A percentile compares a stretch with the other conserved stretches of the same genome.
Conservation (phyloP, 2,888 invertebrate genomes). For the Brassicogethes aeneus region DNA sequence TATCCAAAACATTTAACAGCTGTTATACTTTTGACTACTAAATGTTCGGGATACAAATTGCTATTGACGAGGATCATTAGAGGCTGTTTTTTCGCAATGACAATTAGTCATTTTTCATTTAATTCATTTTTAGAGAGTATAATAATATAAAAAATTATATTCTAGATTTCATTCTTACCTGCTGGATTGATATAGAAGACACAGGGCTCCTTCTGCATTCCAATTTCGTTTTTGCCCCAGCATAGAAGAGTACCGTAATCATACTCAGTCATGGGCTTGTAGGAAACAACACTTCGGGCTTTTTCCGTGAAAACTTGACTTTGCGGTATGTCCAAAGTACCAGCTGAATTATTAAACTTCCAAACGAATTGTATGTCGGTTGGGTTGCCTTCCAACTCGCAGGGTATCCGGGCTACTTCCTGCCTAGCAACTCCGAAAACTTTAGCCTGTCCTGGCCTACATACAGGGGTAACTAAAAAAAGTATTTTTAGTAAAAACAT, state of each 20-base stretch:
- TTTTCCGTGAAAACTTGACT: conserved; percentile 53
- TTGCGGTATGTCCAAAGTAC: conserved; percentile 58
- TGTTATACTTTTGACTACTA: too few species aligned
- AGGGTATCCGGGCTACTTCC: conserved; percentile 59
- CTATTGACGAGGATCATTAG: too few species aligned
- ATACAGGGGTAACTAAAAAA: conserved; percentile 59
- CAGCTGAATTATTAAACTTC: conserved; percentile 70
- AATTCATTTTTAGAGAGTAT: too few species aligned
- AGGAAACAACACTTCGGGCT: conserved; percentile 55
- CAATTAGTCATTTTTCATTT: too few species aligned
- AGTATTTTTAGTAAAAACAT: too few species aligned
- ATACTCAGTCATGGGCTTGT: conserved; percentile 62
- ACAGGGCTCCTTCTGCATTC: conserved; percentile 63
- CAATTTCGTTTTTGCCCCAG: conserved; percentile 66
- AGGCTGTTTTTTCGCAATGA: too few species aligned
- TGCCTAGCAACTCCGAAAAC: conserved; percentile 65
- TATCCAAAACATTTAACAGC: too few species aligned
- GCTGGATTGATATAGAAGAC: conserved; percentile 66
- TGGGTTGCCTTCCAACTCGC: conserved; percentile 69
- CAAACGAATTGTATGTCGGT: conserved; percentile 58
- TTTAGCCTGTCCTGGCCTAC: conserved; percentile 58
- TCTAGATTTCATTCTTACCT: conserved; percentile 41
- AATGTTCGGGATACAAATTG: too few species aligned
- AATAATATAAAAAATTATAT: too few species aligned
- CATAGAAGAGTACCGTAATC: conserved; percentile 69